A percentile compares a stretch with the other conserved stretches of the same genome.
Conservation (phyloP, 2,797 vertebrate species). For the Alcedo quadribrachys region DNA sequence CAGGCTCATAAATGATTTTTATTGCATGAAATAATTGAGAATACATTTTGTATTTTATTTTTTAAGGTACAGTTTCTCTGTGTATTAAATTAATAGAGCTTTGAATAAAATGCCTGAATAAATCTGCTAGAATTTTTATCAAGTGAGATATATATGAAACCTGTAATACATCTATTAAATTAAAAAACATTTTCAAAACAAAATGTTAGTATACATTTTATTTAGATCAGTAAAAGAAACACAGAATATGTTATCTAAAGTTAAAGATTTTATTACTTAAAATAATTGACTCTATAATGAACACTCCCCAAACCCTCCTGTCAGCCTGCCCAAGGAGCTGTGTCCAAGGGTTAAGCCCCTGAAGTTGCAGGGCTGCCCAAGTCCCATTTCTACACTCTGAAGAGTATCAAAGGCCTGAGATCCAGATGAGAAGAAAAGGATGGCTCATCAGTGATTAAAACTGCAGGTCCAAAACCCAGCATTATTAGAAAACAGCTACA, state of each 20-base stretch:
- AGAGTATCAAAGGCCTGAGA: neutral
- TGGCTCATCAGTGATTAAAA: neutral
- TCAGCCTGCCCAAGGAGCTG: neutral
- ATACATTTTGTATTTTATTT: neutral
- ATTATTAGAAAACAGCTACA: neutral
- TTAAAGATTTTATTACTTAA: neutral
- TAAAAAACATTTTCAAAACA: neutral
- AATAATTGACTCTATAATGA: neutral
- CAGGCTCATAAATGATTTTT: neutral
- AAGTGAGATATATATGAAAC: neutral
- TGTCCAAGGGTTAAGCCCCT: neutral
- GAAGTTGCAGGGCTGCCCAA: neutral
- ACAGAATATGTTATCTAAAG: neutral
- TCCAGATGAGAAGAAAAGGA: neutral
- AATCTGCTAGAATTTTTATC: neutral
- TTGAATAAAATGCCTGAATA: neutral
- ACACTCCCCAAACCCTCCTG: rapidly evolving
- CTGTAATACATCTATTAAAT: neutral
- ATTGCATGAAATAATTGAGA: neutral
- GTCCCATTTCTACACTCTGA: neutral
- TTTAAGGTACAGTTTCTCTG: neutral
- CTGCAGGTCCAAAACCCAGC: neutral
- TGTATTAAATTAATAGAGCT: neutral
- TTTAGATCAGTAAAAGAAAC: neutral
- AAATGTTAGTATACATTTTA: neutral